Conservation (phyloP, 2,888 invertebrate genomes). For the Blastobasis adustella region DNA sequence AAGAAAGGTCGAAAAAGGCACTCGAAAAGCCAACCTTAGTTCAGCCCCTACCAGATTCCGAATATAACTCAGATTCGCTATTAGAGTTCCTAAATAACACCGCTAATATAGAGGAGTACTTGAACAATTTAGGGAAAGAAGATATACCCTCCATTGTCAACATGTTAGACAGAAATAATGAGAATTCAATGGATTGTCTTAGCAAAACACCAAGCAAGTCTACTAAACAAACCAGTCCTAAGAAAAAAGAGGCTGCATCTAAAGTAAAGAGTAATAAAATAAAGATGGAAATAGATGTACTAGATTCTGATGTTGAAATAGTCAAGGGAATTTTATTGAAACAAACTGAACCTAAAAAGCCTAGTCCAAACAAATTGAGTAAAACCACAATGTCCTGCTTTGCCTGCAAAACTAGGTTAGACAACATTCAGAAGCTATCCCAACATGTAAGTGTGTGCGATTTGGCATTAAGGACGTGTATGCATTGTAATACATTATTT, state of each 20-base stretch:
- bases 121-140: slow-evolving; percentile 61
- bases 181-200: slow-evolving; percentile 30
- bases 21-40: slow-evolving; percentile 45
- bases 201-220: slow-evolving; percentile 31
- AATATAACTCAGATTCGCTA: slow-evolving; percentile 66
- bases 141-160: slow-evolving; percentile 64
- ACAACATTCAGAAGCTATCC: slow-evolving; percentile 43
- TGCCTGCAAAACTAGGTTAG: slow-evolving; percentile 50
- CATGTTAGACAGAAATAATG: slow-evolving; percentile 54
- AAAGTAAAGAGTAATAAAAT: slow-evolving; percentile 30
- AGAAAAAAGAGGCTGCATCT: slow-evolving; percentile 34
- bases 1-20: slow-evolving; percentile 43
- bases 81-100: slow-evolving; percentile 65
- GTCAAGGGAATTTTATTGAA: slow-evolving; percentile 51
- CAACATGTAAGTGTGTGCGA: slow-evolving; percentile 59
- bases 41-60: slow-evolving; percentile 63
- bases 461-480: slow-evolving; percentile 45
- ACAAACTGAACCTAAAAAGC: slow-evolving; percentile 37
- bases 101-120: slow-evolving; percentile 61
- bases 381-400: slow-evolving; percentile 41
- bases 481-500: slow-evolving; percentile 48
- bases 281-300: slow-evolving; percentile 55
- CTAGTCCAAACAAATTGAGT: slow-evolving; percentile 19
- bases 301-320: slow-evolving; percentile 55
- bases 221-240: slow-evolving; percentile 44